phyloP scores from a whole-genome alignment of 1,140 invertebrate genomes.

The Dreissena polymorpha region DNA sequence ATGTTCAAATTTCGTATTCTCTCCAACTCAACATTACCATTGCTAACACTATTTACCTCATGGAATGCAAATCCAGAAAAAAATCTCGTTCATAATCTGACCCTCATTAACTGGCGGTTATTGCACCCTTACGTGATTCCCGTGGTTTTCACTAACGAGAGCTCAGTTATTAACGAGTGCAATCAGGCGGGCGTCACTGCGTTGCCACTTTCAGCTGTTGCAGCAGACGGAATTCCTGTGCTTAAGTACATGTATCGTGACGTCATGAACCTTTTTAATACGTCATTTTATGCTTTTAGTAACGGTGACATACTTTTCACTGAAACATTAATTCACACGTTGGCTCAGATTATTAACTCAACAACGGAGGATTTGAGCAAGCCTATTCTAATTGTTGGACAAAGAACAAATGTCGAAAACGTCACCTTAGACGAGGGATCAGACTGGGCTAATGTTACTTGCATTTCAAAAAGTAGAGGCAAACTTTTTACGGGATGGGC shows the following conservation, averaged over 20 bases:
- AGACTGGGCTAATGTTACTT: slow-evolving; percentile 45
- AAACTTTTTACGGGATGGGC: slow-evolving; percentile 61
- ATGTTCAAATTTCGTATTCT: slow-evolving; percentile 20
- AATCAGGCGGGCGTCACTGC: slow-evolving; percentile 38
- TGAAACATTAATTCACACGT: slow-evolving; percentile 53
- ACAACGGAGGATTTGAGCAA: slow-evolving; percentile 32
- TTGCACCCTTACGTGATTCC: slow-evolving; percentile 56
- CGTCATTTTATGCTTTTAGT: slow-evolving; percentile 59
- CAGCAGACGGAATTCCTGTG: slow-evolving; percentile 59
- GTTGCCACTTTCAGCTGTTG: slow-evolving; percentile 42
- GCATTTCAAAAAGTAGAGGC: slow-evolving; percentile 51
- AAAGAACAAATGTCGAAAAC: slow-evolving; percentile 61
- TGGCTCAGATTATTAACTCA: slow-evolving; percentile 32
- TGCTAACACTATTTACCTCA: slow-evolving; percentile 59
- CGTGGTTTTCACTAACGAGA: slow-evolving; percentile 59
- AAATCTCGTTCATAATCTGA: slow-evolving; percentile 59
- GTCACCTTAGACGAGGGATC: slow-evolving; percentile 56
- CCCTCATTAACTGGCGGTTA: slow-evolving; percentile 58
- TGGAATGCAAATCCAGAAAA: slow-evolving; percentile 54
- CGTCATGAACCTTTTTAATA: slow-evolving; percentile 54
- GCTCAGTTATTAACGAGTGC: slow-evolving; percentile 29
- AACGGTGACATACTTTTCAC: slow-evolving; percentile 67
- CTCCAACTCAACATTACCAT: slow-evolving; percentile 26
- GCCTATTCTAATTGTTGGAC: slow-evolving; percentile 56
- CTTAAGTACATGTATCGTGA: slow-evolving; percentile 64